These are phyloP conservation scores for Lanius collurio DNA, from an alignment of 2,113 vertebrate genomes.

Conservation along the genomic window DNA sequence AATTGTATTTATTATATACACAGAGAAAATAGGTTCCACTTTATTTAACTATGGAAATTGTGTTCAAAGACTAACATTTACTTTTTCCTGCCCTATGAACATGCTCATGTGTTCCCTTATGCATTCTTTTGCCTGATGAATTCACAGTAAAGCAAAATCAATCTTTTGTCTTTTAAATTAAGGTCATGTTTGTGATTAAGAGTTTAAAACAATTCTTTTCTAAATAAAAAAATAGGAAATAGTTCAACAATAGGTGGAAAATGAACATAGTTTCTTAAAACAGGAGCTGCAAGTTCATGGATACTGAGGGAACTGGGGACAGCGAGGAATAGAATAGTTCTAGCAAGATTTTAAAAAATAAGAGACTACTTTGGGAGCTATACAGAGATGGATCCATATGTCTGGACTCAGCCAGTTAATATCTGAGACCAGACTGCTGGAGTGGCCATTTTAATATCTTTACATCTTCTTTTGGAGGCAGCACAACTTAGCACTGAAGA, in stretches of 20 bases:
- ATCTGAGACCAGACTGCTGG: not conserved
- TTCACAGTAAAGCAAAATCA: not conserved
- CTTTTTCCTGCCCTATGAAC: not conserved
- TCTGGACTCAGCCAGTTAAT: not conserved
- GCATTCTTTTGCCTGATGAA: not conserved
- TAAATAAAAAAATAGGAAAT: not conserved
- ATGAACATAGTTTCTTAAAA: not conserved
- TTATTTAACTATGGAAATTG: not conserved
- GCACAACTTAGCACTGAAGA: not conserved
- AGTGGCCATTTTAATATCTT: not conserved
- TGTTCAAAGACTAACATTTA: not conserved
- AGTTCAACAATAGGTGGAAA: not conserved
- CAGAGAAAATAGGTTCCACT: fast-evolving
- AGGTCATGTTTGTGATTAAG: not conserved
- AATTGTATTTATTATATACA: not conserved
- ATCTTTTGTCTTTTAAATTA: not conserved
- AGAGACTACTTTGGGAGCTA: not conserved
- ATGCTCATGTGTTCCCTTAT: fast-evolving
- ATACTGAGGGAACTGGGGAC: not conserved
- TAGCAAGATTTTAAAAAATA: not conserved
- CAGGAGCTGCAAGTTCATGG: not conserved
- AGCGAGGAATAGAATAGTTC: not conserved
- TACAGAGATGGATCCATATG: not conserved
- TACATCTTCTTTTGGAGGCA: not conserved
- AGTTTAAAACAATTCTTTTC: not conserved